Evolutionary conservation across 1,140 invertebrate species (phyloP).

Genomic region (Penaeus japonicus): DNA sequence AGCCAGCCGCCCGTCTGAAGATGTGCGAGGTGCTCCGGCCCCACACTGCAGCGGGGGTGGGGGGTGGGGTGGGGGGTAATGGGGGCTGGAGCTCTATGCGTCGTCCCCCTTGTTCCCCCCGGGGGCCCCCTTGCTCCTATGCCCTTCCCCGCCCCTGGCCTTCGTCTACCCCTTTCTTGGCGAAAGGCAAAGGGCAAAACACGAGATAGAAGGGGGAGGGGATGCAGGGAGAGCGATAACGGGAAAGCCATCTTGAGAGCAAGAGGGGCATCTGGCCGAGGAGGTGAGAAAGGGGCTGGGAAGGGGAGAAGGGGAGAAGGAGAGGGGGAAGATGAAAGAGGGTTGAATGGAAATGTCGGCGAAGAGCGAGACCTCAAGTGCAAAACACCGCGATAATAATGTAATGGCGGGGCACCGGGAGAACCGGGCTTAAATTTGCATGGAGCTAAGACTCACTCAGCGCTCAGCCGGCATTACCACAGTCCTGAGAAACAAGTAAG

Average conservation of each 20-base stretch:
- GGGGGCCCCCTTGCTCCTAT: neutral
- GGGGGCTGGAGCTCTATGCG: too few relatives aligned
- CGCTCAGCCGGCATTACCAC: too few relatives aligned
- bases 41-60: neutral
- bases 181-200: neutral
- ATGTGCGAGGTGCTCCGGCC: neutral
- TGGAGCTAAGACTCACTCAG: too few relatives aligned
- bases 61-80: too few relatives aligned
- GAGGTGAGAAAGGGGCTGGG: neutral
- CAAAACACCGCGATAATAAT: too few relatives aligned
- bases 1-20: conserved; percentile 30
- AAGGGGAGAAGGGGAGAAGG: neutral
- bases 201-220: neutral
- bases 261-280: too few relatives aligned
- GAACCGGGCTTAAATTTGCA: too few relatives aligned
- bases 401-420: too few relatives aligned
- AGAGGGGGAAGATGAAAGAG: neutral
- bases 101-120: too few relatives aligned
- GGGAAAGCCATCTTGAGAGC: too few relatives aligned
- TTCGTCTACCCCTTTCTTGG: neutral
- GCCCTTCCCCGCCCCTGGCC: neutral
- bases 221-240: neutral
- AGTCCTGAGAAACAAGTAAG: too few relatives aligned
- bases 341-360: neutral
- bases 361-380: neutral